Base-by-base conservation (phyloP, 1,140 invertebrate genomes). In the Eurosta solidaginis region DNA sequence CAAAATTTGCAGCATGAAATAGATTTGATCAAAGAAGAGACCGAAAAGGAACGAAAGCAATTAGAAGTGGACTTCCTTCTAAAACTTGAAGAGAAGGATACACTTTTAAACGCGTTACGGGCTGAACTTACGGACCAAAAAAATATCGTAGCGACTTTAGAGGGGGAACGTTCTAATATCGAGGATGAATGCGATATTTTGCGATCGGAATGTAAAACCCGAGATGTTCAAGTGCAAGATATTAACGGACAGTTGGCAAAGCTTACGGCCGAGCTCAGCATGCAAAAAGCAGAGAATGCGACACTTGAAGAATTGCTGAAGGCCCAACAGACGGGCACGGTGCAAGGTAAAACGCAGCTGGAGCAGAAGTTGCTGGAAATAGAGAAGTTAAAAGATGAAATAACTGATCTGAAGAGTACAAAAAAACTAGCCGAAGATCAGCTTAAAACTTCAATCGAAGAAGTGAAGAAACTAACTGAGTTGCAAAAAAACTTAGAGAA, bases 401-500 rank as follows among this genome's bases (percentile, higher is more conserved):
- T 78, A 33, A 33, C 45, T 12, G 45, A n/a, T 29, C 49, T 89
- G 33, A 78, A 84, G 3, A 81, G 85, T n/a, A 87, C 83, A 25
- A 86, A 82, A 59, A 78, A 52, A 1, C 33, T 85, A 0, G 77
- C 88, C 5, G 85, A 89, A 27, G 82, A 85, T 25, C 81, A 89
- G 78, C 82, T 88, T 49, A 83, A 83, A 7, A 85, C 84, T 63
- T 82, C 83, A 9, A 84, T 88, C 27, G 78, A 76, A n/a, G 84
- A 86, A 54, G 78, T 83, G n/a, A 75, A 79, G 33, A 75, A 77
- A 5, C 36, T 78, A 2, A 20, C 78, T 9, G 50, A 79, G 36
- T 42, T 96, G 4, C 83, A 88, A 44, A 88, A 90, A 40, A 92
- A 93, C 81, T 82, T 96, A 73, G 95, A 97, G 81, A 94, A 96